Conservation (phyloP, 2,888 invertebrate genomes). For the Anthrax anthrax region DNA sequence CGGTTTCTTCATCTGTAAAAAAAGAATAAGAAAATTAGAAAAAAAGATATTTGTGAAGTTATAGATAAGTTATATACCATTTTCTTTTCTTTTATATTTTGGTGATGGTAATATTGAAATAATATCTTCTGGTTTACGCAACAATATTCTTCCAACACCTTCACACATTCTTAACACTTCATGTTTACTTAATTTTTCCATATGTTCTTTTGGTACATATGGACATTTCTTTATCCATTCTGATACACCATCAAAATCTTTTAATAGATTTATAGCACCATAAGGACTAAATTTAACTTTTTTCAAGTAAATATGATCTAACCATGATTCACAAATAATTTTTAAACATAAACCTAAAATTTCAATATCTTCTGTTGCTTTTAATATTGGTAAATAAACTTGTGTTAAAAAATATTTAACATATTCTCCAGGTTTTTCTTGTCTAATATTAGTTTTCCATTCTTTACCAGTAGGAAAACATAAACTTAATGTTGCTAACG, state of each 20-base stretch:
- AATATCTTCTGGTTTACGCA: constrained; percentile 70
- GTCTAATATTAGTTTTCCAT: constrained; percentile 44
- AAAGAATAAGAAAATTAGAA: background rate
- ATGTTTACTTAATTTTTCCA: constrained; percentile 35
- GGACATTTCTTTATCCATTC: constrained; percentile 58
- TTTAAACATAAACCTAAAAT: constrained; percentile 64
- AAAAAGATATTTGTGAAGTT: background rate
- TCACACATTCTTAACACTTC: constrained; percentile 53
- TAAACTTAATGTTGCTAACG: constrained; percentile 68
- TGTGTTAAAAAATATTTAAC: constrained; percentile 60
- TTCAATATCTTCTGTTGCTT: constrained; percentile 56
- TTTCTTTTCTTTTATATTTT: constrained; percentile 19
- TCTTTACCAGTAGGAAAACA: constrained; percentile 58
- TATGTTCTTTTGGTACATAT: constrained; percentile 37
- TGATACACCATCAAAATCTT: constrained; percentile 67
- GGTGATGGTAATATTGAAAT: constrained; percentile 52
- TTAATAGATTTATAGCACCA: constrained; percentile 63
- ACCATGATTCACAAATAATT: constrained; percentile 76
- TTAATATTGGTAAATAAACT: constrained; percentile 61
- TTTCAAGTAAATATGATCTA: constrained; percentile 70
- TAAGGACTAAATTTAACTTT: constrained; percentile 67
- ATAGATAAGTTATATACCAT: constrained; percentile 8
- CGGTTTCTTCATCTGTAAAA: constrained; percentile 15
- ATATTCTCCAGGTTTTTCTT: constrained; percentile 43
- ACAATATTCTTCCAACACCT: constrained; percentile 65